Conservation (phyloP, 2,888 invertebrate species). For the Glyphotaelius pellucidus region DNA sequence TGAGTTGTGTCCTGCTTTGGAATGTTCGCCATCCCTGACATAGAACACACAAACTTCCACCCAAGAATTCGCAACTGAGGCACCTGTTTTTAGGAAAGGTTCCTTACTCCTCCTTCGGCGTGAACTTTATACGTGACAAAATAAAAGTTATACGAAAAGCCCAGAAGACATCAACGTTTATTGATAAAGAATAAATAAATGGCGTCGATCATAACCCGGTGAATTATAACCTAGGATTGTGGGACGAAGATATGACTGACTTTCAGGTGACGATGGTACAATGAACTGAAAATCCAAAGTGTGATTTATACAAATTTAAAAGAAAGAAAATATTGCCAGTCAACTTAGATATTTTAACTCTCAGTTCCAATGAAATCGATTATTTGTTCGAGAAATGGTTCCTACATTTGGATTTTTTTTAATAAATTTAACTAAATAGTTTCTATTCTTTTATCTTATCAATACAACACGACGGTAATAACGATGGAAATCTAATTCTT, state of each 20-base stretch:
- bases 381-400: neutral
- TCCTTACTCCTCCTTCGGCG: neutral
- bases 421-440: too few species aligned
- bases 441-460: too few species aligned
- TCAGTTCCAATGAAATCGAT: neutral
- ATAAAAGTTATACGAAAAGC: constrained; percentile 24
- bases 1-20: neutral
- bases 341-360: neutral
- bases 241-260: neutral
- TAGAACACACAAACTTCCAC: neutral
- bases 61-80: neutral
- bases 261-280: neutral
- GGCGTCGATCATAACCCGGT: neutral
- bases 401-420: neutral
- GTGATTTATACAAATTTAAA: neutral
- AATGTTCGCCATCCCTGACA: neutral
- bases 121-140: constrained; percentile 22
- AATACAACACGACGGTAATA: too few species aligned
- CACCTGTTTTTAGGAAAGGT: constrained; percentile 10
- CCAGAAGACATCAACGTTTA: constrained; percentile 6
- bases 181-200: constrained; percentile 9
- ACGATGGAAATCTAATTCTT: neutral
- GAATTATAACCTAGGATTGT: neutral
- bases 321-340: neutral
- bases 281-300: neutral